Evolutionary conservation across 2,797 vertebrate species (phyloP).

Genomic region (Odontamblyopus lacepedii): DNA sequence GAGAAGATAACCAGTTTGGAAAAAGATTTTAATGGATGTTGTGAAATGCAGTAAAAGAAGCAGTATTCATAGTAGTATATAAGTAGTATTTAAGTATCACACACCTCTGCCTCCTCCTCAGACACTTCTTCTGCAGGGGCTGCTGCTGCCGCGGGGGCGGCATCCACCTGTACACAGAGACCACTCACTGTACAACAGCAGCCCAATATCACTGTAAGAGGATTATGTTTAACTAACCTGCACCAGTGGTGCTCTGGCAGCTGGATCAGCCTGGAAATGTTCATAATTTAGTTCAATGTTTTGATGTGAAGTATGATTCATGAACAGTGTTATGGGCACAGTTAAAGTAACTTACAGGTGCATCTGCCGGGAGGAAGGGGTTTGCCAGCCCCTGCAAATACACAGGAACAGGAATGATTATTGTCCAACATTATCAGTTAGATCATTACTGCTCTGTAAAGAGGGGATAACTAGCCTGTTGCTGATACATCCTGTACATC

Average conservation of each 20-base stretch:
- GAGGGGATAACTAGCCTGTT: slow-evolving; percentile 65
- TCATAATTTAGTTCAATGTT: slow-evolving; percentile 1
- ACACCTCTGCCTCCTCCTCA: slow-evolving; percentile 70
- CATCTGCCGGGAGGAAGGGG: slow-evolving; percentile 59
- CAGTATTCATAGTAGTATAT: neutral
- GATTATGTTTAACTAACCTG: slow-evolving; percentile 4
- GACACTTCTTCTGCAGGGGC: slow-evolving; percentile 54
- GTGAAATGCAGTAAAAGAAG: neutral
- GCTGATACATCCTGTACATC: slow-evolving; percentile 72
- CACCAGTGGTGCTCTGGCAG: slow-evolving; percentile 17
- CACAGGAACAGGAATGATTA: slow-evolving; percentile 18
- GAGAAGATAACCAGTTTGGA: neutral
- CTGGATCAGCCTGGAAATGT: slow-evolving; percentile 30
- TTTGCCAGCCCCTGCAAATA: slow-evolving; percentile 60
- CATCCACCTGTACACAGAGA: slow-evolving; percentile 40
- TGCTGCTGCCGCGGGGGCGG: slow-evolving; percentile 28
- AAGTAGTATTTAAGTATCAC: neutral
- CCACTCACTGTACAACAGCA: neutral
- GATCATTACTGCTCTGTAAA: neutral
- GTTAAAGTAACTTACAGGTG: slow-evolving; percentile 49
- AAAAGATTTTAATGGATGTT: neutral
- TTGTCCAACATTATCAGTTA: neutral
- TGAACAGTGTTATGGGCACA: neutral
- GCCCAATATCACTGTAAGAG: neutral
- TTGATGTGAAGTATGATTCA: neutral